Base-by-base conservation (phyloP, 2,888 invertebrate genomes). In the Serripes groenlandicus region DNA sequence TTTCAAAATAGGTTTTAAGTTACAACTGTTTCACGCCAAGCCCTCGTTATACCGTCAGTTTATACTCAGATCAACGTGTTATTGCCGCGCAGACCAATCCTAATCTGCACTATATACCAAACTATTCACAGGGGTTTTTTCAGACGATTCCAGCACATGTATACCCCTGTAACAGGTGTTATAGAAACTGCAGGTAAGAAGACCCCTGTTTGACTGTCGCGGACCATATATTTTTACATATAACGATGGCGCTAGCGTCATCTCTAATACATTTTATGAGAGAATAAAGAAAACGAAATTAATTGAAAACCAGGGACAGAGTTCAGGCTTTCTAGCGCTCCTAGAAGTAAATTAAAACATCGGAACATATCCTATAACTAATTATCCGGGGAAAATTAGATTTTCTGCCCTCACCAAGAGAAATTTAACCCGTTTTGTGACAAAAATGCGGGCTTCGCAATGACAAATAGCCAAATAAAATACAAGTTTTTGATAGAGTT, bases 401-500 rank as follows among this genome's bases (percentile, higher is more conserved):
- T 86, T 81, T 81, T 52, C 58, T 78, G 80, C 78, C 81, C 83
- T 73, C 56, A 37, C 70, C 58, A 75, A 69, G 75, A 68, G 86
- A 83, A 83, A 86, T 83, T 75, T 75, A 81, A 81, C 83, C 70
- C 80, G 72, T 23, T 26, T n/a, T 73, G 81, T 86, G 86, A 78
- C 86, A 86, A 75, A 81, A 83, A 86, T 81, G 80, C 86, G 86
- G 86, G 86, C 56, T 49, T 70, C 62, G 78, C 78, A 66, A 83
- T 83, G 86, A 86, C 79, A 86, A 86, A 86, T 83, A 83, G 76
- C 78, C 83, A 78, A 83, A 86, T 86, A 86, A 86, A 83, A 62
- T 74, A 86, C 81, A 73, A 75, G 34, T 71, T 60, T 78, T 81
- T 80, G 83, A 79, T 77, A 74, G 74, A 62, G 71, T 71, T 71